Percentiles rank a stretch among this genome's conserved stretches.
Conservation (phyloP, 2,888 invertebrate genomes). For the Tetranychus piercei region DNA sequence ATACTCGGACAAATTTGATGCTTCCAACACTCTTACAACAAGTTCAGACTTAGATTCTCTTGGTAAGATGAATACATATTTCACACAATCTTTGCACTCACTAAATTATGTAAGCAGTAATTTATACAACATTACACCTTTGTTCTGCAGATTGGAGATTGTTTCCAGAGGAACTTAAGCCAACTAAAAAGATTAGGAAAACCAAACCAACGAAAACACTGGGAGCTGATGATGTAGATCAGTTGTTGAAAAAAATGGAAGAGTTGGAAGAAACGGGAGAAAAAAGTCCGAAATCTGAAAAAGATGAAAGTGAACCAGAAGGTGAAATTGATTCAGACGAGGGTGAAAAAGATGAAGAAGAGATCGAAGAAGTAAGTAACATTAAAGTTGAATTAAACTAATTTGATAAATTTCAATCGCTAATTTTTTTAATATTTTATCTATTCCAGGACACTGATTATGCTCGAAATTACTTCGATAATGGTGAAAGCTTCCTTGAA, state of each 20-base stretch:
- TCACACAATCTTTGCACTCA: not conserved
- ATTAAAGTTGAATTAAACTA: constrained; percentile 1
- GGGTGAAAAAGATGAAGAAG: constrained; percentile 10
- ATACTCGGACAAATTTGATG: constrained; percentile 19
- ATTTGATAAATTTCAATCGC: not conserved
- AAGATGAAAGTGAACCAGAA: constrained; percentile 16
- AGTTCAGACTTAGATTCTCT: not conserved
- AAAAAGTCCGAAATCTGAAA: constrained; percentile 12
- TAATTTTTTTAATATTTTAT: not conserved
- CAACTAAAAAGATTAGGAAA: not conserved
- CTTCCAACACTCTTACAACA: not conserved
- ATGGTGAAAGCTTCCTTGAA: constrained; percentile 17
- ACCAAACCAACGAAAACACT: not conserved
- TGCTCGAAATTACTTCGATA: constrained; percentile 15
- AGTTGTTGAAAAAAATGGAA: not conserved
- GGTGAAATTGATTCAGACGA: constrained; percentile 10
- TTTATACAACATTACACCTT: not conserved
- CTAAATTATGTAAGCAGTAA: too few relatives aligned
- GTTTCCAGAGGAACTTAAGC: constrained; percentile 16
- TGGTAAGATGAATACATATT: not conserved
- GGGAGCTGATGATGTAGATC: not conserved
- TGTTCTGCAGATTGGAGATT: constrained; percentile 14
- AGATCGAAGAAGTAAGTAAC: constrained; percentile 13
- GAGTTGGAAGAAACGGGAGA: constrained; percentile 9
- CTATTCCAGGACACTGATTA: constrained; percentile 16